Conservation (phyloP, 2,113 vertebrate genomes). For the Centropus bengalensis region DNA sequence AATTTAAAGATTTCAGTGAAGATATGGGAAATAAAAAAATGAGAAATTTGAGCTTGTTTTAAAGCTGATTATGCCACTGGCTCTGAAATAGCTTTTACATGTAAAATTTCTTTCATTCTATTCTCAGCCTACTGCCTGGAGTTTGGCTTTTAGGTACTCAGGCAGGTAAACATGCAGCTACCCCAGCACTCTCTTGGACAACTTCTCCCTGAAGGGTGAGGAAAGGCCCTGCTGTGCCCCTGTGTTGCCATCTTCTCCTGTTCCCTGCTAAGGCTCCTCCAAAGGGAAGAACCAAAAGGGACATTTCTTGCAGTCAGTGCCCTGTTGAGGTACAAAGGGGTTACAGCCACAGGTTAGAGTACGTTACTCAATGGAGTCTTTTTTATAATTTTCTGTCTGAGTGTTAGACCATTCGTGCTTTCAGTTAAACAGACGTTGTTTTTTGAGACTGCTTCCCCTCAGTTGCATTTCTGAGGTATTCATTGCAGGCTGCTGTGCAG, state of each 20-base stretch:
- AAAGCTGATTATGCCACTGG: background rate
- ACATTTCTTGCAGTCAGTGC: background rate
- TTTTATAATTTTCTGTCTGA: background rate
- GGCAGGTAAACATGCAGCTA: background rate
- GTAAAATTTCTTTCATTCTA: background rate
- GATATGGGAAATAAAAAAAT: background rate
- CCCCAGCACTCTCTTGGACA: fast-evolving
- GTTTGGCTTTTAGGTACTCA: background rate
- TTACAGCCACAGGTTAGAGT: background rate
- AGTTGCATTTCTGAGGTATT: background rate
- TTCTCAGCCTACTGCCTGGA: background rate
- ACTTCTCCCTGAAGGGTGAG: background rate
- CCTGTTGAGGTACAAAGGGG: fast-evolving
- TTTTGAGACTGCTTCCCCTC: background rate
- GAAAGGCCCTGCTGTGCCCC: background rate
- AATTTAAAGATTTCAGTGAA: background rate
- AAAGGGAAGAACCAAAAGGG: background rate
- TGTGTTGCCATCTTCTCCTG: background rate
- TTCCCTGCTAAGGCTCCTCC: background rate
- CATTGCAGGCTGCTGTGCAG: background rate
- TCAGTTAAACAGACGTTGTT: background rate
- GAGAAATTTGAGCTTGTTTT: background rate
- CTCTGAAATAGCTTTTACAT: background rate
- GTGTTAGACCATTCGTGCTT: background rate
- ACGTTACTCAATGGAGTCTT: background rate